These are phyloP conservation scores for Parthenolecanium corni DNA, from an alignment of 2,888 invertebrate genomes.

Conservation along the genomic window DNA sequence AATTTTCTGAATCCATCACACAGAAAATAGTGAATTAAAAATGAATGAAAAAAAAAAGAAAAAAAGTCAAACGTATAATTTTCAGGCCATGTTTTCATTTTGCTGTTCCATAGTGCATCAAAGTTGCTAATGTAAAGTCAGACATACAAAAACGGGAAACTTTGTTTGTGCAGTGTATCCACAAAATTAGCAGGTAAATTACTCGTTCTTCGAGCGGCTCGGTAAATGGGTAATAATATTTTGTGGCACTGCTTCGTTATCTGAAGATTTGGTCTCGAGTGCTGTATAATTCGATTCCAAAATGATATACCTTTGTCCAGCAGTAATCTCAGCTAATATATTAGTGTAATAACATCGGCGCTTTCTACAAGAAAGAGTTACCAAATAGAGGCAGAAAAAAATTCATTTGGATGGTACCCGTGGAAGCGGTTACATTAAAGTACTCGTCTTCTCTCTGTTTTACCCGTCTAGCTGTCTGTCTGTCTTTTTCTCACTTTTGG, in stretches of 20 bases:
- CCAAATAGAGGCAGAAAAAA: too few relatives aligned
- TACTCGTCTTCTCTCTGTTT: too few relatives aligned
- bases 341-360: slow-evolving; percentile 6
- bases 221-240: neutral
- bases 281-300: neutral
- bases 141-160: too few relatives aligned
- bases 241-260: neutral
- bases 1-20: neutral
- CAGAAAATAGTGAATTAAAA: neutral
- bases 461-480: too few relatives aligned
- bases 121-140: too few relatives aligned
- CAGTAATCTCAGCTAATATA: neutral
- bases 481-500: too few relatives aligned
- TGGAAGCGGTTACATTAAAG: neutral
- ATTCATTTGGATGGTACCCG: neutral
- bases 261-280: neutral
- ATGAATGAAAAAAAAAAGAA: neutral
- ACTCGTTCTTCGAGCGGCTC: neutral
- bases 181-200: too few relatives aligned
- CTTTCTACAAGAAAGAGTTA: neutral
- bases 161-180: too few relatives aligned
- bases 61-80: too few relatives aligned
- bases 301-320: neutral
- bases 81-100: too few relatives aligned
- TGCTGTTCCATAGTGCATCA: too few relatives aligned